These are phyloP conservation scores for Teleogryllus occipitalis DNA, from an alignment of 1,140 invertebrate species.

Conservation along the genomic window DNA sequence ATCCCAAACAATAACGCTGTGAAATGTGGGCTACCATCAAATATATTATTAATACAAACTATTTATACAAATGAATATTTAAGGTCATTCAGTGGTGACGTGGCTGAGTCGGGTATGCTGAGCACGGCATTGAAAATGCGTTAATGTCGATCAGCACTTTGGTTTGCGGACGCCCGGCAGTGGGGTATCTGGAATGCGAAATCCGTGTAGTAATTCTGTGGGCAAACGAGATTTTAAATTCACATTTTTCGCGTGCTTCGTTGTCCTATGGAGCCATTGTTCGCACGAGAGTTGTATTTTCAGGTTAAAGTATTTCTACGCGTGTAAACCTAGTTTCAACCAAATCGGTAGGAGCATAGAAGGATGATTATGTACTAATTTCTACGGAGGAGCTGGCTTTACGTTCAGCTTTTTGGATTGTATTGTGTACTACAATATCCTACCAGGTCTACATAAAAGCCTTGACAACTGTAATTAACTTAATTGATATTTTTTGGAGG, in stretches of 20 bases:
- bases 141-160: neutral
- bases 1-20: neutral
- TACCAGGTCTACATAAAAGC: no score
- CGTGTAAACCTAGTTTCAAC: no score
- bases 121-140: neutral
- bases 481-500: no score
- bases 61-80: neutral
- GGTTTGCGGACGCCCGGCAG: neutral
- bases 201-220: neutral
- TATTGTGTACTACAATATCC: no score
- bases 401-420: no score
- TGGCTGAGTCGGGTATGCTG: neutral
- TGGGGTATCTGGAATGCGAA: neutral
- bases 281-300: no score
- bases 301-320: no score
- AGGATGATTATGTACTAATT: no score
- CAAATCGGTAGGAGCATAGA: no score
- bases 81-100: neutral
- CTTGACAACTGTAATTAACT: no score
- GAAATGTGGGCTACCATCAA: neutral
- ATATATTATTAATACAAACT: neutral
- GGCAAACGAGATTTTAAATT: neutral
- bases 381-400: no score
- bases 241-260: neutral
- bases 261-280: no score